Evolutionary conservation across 2,113 vertebrate species (phyloP).

Genomic region (Pedionomus torquatus): DNA sequence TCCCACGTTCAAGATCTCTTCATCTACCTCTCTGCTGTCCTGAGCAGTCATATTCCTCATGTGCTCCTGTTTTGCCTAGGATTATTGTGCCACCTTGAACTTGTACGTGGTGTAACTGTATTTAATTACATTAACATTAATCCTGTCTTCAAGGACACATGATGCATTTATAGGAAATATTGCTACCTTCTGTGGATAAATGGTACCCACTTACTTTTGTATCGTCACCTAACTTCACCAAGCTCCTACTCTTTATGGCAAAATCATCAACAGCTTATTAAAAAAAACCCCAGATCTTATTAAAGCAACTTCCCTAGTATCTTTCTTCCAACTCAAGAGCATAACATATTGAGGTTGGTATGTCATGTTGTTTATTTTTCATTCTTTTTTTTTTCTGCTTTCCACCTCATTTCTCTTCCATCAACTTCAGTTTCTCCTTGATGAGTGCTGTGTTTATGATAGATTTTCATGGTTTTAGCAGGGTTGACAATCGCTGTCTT

Average conservation of each 20-base stretch:
- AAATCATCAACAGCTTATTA: neutral
- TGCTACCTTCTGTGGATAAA: neutral
- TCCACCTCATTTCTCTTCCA: neutral
- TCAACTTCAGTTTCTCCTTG: neutral
- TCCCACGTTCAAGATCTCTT: neutral
- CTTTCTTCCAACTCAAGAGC: neutral
- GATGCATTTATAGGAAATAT: neutral
- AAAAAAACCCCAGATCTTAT: neutral
- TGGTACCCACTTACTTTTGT: accelerated
- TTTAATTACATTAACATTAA: neutral
- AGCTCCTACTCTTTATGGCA: accelerated
- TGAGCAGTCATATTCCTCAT: neutral
- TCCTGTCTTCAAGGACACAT: neutral
- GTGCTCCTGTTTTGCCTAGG: neutral
- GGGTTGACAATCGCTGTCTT: neutral
- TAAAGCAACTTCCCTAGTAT: neutral
- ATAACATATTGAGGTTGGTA: neutral
- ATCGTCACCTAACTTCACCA: neutral
- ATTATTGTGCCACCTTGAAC: neutral
- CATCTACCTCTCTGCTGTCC: neutral
- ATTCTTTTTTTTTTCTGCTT: neutral
- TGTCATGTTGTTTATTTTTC: neutral
- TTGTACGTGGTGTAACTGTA: neutral
- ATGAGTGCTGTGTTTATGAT: neutral
- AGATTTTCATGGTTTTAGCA: neutral